phyloP scores from a whole-genome alignment of 30 jellyfish, hydroid and myxozoan genomes.

The Aurelia sp. region DNA sequence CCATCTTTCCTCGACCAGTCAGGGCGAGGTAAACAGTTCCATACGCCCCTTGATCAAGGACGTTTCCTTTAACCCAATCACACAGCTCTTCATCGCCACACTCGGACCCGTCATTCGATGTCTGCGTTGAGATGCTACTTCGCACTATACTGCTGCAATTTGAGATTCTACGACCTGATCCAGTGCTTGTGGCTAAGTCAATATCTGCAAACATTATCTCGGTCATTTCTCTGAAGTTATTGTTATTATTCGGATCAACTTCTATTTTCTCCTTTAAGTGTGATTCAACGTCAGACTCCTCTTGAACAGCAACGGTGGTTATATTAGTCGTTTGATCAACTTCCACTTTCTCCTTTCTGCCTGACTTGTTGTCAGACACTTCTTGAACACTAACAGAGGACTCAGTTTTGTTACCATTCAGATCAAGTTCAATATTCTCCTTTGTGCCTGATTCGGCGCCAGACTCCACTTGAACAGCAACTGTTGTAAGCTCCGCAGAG shows the following conservation, averaged over 20 bases:
- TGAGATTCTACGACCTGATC: conserved; percentile 38
- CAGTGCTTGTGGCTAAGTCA: conserved; percentile 13
- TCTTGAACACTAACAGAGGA: too few relatives aligned
- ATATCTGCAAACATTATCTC: conserved; percentile 50
- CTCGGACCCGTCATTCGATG: conserved; percentile 61
- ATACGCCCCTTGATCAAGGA: conserved; percentile 70
- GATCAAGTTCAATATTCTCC: background rate
- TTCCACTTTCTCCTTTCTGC: background rate
- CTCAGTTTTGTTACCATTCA: background rate
- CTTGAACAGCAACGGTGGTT: too few relatives aligned
- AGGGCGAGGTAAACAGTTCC: conserved; percentile 85
- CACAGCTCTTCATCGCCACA: conserved; percentile 67
- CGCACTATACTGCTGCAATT: conserved; percentile 1
- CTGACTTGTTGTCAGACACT: too few relatives aligned
- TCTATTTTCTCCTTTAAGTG: background rate
- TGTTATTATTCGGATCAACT: background rate
- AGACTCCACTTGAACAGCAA: too few relatives aligned
- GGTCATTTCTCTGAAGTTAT: conserved; percentile 24
- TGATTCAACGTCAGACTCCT: too few relatives aligned
- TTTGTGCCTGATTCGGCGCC: too few relatives aligned
- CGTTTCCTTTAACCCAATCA: conserved; percentile 54
- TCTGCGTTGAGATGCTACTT: conserved; percentile 60
- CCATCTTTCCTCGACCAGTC: conserved; percentile 80
- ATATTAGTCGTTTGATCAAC: background rate
- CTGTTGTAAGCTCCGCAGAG: too few relatives aligned